Conservation (phyloP, 2,888 invertebrate genomes). For the Ditylenchus weischeri region DNA sequence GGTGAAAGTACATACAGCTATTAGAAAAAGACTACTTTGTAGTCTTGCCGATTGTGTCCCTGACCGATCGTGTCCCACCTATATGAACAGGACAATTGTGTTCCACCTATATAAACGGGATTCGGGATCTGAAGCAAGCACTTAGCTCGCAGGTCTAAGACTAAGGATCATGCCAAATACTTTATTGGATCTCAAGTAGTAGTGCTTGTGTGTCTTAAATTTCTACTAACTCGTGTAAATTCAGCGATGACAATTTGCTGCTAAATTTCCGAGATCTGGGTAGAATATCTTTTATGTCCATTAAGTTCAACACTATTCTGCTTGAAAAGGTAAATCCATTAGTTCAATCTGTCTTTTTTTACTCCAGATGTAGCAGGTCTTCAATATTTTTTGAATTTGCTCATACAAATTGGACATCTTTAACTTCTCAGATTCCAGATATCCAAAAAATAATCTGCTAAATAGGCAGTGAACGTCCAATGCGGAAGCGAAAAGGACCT, state of each 20-base stretch:
- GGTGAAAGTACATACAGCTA: no score
- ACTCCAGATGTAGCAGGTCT: no score
- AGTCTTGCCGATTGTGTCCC: no score
- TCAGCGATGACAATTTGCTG: constrained; percentile 45
- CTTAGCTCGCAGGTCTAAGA: constrained; percentile 44
- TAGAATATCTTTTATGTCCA: constrained; percentile 50
- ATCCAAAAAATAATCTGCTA: constrained; percentile 26
- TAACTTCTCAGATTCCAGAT: constrained; percentile 31
- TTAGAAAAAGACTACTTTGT: no score
- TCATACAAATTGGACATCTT: neutral
- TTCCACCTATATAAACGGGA: no score
- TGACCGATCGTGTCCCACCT: no score
- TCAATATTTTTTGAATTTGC: neutral
- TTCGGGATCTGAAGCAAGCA: constrained; percentile 47
- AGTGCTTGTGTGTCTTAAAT: neutral
- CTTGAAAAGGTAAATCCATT: constrained; percentile 42
- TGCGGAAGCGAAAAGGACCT: constrained; percentile 31
- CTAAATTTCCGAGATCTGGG: constrained; percentile 41
- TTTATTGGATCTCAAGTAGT: constrained; percentile 52
- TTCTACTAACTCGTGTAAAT: neutral
- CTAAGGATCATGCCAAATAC: constrained; percentile 43
- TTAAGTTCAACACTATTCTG: constrained; percentile 50
- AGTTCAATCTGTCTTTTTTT: no score
- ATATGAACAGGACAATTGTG: no score
- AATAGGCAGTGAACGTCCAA: constrained; percentile 28